Evolutionary conservation across 1,140 invertebrate genomes (phyloP).

Genomic region (Halesus radiatus): DNA sequence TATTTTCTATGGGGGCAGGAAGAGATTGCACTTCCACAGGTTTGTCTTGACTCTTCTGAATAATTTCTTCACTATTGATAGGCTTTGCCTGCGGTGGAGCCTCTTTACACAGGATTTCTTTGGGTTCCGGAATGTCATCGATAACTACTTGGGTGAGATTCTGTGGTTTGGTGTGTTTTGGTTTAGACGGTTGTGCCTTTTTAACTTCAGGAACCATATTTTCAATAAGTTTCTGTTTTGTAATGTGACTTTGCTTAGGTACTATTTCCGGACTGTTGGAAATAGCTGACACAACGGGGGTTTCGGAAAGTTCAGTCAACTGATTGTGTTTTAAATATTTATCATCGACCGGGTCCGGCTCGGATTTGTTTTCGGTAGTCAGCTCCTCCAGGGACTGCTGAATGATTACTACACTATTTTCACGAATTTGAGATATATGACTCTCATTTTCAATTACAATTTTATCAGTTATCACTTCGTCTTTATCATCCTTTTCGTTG

Average conservation of each 20-base stretch:
- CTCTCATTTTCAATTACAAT: constrained; percentile 2
- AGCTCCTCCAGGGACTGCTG: background rate
- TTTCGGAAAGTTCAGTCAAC: constrained; percentile 36
- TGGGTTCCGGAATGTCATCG: background rate
- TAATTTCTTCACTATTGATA: background rate
- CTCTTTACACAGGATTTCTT: background rate
- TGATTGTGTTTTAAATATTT: constrained; percentile 34
- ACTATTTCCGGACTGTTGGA: constrained; percentile 57
- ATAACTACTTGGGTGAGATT: background rate
- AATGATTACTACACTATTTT: constrained; percentile 2
- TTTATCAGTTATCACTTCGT: background rate
- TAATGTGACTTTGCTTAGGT: constrained; percentile 34
- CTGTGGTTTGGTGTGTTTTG: background rate
- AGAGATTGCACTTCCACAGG: background rate
- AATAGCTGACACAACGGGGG: constrained; percentile 55
- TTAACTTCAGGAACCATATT: constrained; percentile 16
- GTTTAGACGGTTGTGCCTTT: constrained; percentile 8
- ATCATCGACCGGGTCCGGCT: background rate
- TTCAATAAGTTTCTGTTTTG: constrained; percentile 21
- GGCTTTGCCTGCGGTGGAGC: background rate
- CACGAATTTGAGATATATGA: constrained; percentile 9
- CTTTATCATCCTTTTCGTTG: constrained; percentile 33
- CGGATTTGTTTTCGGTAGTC: constrained; percentile 10
- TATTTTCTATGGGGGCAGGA: background rate
- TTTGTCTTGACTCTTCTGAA: constrained; percentile 3